These are phyloP conservation scores for Drosophila quadrilineata DNA, from an alignment of 1,140 invertebrate genomes.

Conservation along the genomic window DNA sequence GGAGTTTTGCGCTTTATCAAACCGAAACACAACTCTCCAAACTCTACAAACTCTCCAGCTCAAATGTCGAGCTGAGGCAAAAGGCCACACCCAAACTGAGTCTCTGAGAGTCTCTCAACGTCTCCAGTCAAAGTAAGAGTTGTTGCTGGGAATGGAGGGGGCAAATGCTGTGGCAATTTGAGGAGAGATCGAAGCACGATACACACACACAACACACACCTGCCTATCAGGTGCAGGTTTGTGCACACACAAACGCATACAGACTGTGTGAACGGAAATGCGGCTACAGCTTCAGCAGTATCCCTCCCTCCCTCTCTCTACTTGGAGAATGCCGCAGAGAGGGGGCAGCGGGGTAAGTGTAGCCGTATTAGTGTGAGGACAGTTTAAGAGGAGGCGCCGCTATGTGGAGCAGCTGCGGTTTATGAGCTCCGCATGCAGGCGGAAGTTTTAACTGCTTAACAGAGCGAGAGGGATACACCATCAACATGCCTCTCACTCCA, in stretches of 20 bases:
- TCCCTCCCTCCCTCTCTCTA: no score
- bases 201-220: slow-evolving; percentile 52
- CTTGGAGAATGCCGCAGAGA: no score
- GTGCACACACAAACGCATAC: no score
- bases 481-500: no score
- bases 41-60: slow-evolving; percentile 42
- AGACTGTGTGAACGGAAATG: slow-evolving; percentile 45
- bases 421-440: slow-evolving; percentile 53
- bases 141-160: no score
- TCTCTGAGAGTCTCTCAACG: no score
- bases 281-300: slow-evolving; percentile 21
- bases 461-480: slow-evolving; percentile 2
- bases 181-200: slow-evolving; percentile 25
- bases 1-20: slow-evolving; percentile 47
- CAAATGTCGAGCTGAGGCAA: no score
- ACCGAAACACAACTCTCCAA: slow-evolving; percentile 11
- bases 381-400: slow-evolving; percentile 38
- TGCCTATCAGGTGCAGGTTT: slow-evolving; percentile 41
- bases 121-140: no score
- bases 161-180: slow-evolving; percentile 1
- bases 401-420: slow-evolving; percentile 65
- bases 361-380: no score
- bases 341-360: neutral
- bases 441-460: slow-evolving; percentile 60
- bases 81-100: no score